Evolutionary conservation across 2,113 vertebrate genomes (phyloP), one percentile per base, ranked within the genome.

Genomic region (Prunella himalayana): DNA sequence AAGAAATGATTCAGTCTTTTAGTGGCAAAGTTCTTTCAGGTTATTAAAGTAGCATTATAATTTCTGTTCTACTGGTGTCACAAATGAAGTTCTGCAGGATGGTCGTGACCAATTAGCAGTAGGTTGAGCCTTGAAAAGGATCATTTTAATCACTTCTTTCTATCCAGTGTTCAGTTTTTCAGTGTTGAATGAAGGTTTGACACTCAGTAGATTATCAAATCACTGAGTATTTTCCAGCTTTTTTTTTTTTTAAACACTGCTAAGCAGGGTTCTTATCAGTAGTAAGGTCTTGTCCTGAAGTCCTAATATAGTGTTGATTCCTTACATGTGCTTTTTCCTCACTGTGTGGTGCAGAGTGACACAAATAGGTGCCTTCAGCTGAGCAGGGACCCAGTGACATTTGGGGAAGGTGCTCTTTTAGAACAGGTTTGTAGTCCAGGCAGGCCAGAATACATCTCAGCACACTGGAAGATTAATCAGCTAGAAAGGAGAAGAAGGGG

Each of bases 1-100:
- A 96, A 95, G 92, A 84, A 95, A 88, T 93, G 60, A 88, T 92
- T 96, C 90, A 81, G 71, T 84, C 69, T 91, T 88, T 88, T 81
- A 88, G 69, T 75, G 82, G 80, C 53, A 75, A 92, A 92, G 93
- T 92, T 95, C 95, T 90, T 95, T 86, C 65, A 84, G 80, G 77
- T 93, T 96, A 92, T 96, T 96, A 92, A 95, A 82, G 71, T 84
- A 69, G 60, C 72, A 84, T 88, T 88, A 75, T 90, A 83, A 93
- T 92, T 95, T 84, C 90, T 90, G 83, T 96, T 86, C 76, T 84
- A 25, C 41, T 88, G 72, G 53, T 96, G 69, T 88, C 86, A 81
- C 93, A 92, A 78, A 88, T 95, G 60, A 93, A 81, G 72, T 91
- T 95, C 92, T 96, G 77, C 77, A 82, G 61, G 69, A 71, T 92